phyloP scores from a whole-genome alignment of 1,140 invertebrate genomes.

The Bombus picipes region DNA sequence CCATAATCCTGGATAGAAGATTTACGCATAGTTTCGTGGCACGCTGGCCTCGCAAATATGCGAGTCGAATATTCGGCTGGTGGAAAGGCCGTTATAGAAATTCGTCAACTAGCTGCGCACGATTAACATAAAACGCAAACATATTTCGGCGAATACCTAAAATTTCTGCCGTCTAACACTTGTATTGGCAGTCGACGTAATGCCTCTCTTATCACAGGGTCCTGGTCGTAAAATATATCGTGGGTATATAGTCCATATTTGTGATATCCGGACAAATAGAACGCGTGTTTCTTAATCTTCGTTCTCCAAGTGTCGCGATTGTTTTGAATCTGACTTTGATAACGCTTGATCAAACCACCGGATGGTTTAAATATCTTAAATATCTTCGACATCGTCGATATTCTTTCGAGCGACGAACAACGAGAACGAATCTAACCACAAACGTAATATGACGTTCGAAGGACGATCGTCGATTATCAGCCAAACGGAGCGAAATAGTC shows the following conservation, averaged over 20 bases:
- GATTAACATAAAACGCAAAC: not conserved
- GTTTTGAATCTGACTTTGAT: too few species aligned
- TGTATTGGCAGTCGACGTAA: slow-evolving; percentile 55
- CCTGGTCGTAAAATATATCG: not conserved
- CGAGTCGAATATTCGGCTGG: not conserved
- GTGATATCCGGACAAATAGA: slow-evolving; percentile 41
- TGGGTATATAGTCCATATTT: slow-evolving; percentile 55
- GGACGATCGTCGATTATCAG: slow-evolving; percentile 1
- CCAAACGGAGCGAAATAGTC: too few species aligned
- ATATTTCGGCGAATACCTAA: slow-evolving; percentile 43
- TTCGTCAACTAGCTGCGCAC: not conserved
- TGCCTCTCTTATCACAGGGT: slow-evolving; percentile 15
- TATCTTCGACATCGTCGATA: slow-evolving; percentile 16
- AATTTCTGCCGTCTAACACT: slow-evolving; percentile 58
- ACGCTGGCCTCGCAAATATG: not conserved
- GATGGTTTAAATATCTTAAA: not conserved
- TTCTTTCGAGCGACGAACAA: too few species aligned
- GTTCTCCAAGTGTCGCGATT: not conserved
- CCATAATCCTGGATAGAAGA: not conserved
- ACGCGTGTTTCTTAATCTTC: slow-evolving; percentile 5
- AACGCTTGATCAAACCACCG: not conserved
- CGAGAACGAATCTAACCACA: not conserved
- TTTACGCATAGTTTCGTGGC: slow-evolving; percentile 3
- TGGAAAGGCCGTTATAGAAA: not conserved
- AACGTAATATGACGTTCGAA: not conserved